Percentiles rank a stretch among this genome's conserved stretches.
phyloP scores from a whole-genome alignment of 2,888 invertebrate species.

The Alcis repandata region DNA sequence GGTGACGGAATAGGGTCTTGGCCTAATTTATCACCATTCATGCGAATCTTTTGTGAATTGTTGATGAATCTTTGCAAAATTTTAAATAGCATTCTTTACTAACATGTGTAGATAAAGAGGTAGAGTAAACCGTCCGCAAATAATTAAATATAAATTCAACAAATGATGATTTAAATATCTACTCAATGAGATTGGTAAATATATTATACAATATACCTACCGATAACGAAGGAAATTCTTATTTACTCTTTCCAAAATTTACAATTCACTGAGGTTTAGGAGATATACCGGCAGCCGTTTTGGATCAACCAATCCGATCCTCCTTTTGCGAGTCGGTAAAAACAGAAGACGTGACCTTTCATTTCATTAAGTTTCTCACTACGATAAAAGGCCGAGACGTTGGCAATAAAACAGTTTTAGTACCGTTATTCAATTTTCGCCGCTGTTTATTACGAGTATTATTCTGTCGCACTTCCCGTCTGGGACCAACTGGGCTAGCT shows the following conservation, averaged over 20 bases:
- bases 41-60: constrained; percentile 2
- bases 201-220: no score
- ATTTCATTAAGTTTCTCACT: constrained; percentile 14
- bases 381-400: constrained; percentile 21
- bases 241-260: no score
- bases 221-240: no score
- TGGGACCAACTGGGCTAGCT: constrained; percentile 1
- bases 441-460: constrained; percentile 38
- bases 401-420: constrained; percentile 41
- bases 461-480: constrained; percentile 33
- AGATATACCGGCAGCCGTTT: no score
- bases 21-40: constrained; percentile 13
- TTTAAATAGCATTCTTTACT: background rate
- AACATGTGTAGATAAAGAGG: no score
- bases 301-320: no score
- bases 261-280: no score
- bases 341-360: constrained; percentile 11
- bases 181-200: no score
- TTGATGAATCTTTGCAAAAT: background rate
- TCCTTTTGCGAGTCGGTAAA: background rate
- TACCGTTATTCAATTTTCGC: constrained; percentile 45
- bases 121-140: no score
- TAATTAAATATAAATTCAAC: no score
- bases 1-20: constrained; percentile 14
- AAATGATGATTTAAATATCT: no score